Evolutionary conservation across 2,797 vertebrate species (phyloP).

Genomic region (Fratercula arctica): DNA sequence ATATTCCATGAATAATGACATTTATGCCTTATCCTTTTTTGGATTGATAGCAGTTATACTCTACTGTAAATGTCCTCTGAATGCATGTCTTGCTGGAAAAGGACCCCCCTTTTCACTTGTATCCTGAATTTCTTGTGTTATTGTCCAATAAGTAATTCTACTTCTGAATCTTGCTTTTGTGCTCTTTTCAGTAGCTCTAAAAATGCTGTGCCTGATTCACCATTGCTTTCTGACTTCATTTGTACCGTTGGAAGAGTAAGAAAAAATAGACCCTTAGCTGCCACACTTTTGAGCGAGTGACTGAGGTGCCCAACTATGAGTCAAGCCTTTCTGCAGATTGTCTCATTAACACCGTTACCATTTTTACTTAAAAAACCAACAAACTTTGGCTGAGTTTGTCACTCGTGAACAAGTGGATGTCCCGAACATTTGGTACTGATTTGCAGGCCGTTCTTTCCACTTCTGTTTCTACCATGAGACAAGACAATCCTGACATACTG

Average conservation of each 20-base stretch:
- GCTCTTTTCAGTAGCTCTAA: not conserved
- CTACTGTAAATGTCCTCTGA: not conserved
- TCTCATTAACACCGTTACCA: not conserved
- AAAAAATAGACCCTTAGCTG: not conserved
- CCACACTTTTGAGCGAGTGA: not conserved
- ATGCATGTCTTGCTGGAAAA: not conserved
- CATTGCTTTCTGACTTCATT: not conserved
- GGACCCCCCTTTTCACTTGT: not conserved
- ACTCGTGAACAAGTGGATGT: not conserved
- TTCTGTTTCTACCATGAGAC: not conserved
- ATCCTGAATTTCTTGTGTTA: not conserved
- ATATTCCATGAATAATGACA: not conserved
- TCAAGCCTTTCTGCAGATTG: not conserved
- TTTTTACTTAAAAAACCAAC: not conserved
- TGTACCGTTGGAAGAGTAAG: not conserved
- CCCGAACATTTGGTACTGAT: not conserved
- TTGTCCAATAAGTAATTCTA: not conserved
- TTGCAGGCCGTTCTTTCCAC: not conserved
- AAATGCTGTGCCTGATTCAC: not conserved
- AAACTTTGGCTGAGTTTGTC: not conserved
- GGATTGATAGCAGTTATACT: not conserved
- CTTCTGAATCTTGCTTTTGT: not conserved
- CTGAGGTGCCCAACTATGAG: not conserved
- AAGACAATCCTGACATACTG: not conserved
- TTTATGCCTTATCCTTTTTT: not conserved